Percentiles rank a stretch among this genome's conserved stretches.
Conservation (phyloP, 92 coral and sea anemone species). For the Siderastrea radians region DNA sequence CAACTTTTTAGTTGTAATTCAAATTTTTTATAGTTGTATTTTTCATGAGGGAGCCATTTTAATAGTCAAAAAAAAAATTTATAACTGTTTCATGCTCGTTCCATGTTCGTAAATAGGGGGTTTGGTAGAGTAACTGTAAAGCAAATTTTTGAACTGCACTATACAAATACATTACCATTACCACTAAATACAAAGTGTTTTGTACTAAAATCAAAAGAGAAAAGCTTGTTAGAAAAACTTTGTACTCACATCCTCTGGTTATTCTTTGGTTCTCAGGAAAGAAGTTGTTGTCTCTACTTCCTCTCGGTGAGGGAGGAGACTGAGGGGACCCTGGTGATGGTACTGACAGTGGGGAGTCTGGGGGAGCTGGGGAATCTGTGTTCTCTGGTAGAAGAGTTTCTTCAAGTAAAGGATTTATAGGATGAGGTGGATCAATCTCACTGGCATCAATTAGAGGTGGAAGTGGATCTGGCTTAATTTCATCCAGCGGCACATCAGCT, state of each 20-base stretch:
- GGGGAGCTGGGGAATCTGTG: constrained; percentile 49
- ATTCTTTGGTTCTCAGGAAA: constrained; percentile 99
- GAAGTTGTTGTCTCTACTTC: constrained; percentile 75
- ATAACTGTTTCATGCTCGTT: too few species aligned
- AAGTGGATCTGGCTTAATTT: constrained; percentile 91
- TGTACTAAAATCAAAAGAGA: too few species aligned
- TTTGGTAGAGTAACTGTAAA: too few species aligned
- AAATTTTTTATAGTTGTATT: too few species aligned
- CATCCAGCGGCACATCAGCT: constrained; percentile 84
- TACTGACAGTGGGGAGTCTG: constrained; percentile 79
- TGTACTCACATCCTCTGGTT: constrained; percentile 95
- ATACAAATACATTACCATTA: too few species aligned
- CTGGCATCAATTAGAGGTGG: constrained; percentile 89
- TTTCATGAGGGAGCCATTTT: too few species aligned
- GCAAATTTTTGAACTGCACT: too few species aligned
- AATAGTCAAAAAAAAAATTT: too few species aligned
- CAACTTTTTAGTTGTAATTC: too few species aligned
- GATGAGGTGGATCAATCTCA: constrained; percentile 58
- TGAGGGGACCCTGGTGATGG: constrained; percentile 84
- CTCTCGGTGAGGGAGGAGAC: constrained; percentile 88
- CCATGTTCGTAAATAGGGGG: too few species aligned
- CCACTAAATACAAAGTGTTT: too few species aligned
- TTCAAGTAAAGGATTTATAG: constrained; percentile 50
- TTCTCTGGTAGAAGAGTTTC: constrained; percentile 39
- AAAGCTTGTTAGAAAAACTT: too few species aligned